Evolutionary conservation across 2,113 vertebrate species (phyloP).

Genomic region (Parus major): DNA sequence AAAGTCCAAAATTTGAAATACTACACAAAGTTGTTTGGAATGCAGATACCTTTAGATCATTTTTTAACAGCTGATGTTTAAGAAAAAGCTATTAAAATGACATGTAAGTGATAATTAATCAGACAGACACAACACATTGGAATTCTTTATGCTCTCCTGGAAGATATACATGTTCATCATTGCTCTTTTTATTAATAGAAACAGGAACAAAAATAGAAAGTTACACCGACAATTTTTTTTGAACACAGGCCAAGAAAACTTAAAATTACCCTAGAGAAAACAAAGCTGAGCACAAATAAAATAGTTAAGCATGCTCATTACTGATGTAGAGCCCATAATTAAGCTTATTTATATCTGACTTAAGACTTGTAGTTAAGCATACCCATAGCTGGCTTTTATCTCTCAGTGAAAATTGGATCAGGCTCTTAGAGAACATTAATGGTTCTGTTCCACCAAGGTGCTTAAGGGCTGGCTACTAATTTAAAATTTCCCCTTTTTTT

Average conservation of each 20-base stretch:
- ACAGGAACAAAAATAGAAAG: neutral
- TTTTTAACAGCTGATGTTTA: constrained; percentile 8
- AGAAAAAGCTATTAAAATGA: constrained; percentile 7
- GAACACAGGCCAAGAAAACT: neutral
- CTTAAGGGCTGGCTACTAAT: neutral
- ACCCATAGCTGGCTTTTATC: neutral
- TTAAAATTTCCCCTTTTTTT: neutral
- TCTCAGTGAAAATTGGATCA: neutral
- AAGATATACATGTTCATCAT: neutral
- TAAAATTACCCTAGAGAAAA: constrained; percentile 20
- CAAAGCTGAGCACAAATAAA: constrained; percentile 7
- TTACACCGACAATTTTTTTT: neutral
- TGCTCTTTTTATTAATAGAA: neutral
- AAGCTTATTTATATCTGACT: constrained; percentile 17
- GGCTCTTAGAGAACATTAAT: neutral
- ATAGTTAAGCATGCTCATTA: constrained; percentile 14
- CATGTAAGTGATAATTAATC: neutral
- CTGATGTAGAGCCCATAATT: neutral
- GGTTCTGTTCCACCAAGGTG: neutral
- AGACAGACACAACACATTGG: neutral
- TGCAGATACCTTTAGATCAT: neutral
- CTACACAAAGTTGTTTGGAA: neutral
- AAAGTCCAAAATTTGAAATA: neutral
- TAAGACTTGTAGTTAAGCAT: neutral
- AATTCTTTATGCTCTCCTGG: neutral